A percentile compares a stretch with the other conserved stretches of the same genome.
phyloP scores from a whole-genome alignment of 2,113 vertebrate genomes.

The Rhabdomys dilectus region DNA sequence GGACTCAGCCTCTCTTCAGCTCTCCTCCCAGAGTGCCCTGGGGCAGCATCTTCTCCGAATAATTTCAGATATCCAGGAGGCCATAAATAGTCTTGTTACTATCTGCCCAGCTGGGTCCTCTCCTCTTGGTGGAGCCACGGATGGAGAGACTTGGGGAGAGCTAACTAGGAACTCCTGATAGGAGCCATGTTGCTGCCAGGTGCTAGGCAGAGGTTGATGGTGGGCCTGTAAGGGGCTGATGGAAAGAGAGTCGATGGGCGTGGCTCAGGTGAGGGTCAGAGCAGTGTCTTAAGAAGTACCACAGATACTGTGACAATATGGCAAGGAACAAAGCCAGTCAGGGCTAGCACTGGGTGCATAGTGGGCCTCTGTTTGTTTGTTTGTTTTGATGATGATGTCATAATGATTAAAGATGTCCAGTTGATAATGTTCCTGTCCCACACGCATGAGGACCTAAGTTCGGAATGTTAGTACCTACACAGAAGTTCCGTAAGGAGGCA shows the following conservation, averaged over 20 bases:
- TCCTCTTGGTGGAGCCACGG: not conserved
- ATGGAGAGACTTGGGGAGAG: not conserved
- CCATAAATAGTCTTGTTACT: not conserved
- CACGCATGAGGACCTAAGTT: not conserved
- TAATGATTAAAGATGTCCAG: too few species aligned
- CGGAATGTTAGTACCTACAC: not conserved
- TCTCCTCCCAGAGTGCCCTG: not conserved
- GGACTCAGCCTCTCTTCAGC: not conserved
- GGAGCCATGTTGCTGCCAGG: not conserved
- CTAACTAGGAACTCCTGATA: not conserved
- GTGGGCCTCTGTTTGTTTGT: not conserved
- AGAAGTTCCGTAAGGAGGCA: not conserved
- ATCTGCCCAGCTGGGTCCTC: not conserved
- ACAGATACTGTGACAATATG: not conserved
- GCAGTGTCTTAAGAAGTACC: not conserved
- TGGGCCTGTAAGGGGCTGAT: not conserved
- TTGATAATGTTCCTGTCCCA: not conserved
- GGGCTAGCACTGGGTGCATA: not conserved
- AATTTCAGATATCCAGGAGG: not conserved
- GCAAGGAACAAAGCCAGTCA: not conserved
- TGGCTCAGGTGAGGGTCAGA: not conserved
- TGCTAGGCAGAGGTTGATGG: not conserved
- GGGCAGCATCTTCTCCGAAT: not conserved
- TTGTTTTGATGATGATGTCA: not conserved
- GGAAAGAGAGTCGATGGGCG: not conserved